phyloP scores from a whole-genome alignment of 2,113 vertebrate genomes.

The Egretta garzetta region DNA sequence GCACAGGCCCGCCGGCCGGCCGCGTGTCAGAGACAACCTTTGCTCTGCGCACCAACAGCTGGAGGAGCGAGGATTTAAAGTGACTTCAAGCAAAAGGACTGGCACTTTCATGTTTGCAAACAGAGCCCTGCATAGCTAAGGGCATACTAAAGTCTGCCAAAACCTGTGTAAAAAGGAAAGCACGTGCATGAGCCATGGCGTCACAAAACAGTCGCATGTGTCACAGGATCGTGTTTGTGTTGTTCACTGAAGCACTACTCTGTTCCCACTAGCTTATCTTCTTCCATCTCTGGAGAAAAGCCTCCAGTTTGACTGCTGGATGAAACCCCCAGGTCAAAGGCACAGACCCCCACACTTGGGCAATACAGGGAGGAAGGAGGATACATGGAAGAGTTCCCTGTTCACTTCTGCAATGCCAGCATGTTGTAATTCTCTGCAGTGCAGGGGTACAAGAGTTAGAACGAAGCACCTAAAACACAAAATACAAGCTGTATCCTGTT shows the following conservation, averaged over 20 bases:
- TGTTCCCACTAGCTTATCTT: not conserved
- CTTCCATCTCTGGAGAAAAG: not conserved
- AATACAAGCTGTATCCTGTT: not conserved
- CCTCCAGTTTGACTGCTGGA: not conserved
- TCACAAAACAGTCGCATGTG: not conserved
- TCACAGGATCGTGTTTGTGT: not conserved
- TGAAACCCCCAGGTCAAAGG: not conserved
- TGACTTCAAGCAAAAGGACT: not conserved
- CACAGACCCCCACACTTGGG: not conserved
- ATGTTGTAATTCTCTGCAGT: not conserved
- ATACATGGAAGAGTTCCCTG: not conserved
- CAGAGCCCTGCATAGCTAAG: not conserved
- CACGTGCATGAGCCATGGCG: fast-evolving
- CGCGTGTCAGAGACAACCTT: not conserved
- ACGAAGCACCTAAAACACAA: not conserved
- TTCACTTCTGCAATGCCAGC: not conserved
- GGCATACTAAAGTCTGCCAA: not conserved
- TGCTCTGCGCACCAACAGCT: fast-evolving
- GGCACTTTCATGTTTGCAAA: not conserved
- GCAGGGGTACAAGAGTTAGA: not conserved
- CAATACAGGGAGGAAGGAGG: not conserved
- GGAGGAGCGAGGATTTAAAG: not conserved
- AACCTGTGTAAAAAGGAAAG: not conserved
- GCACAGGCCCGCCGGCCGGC: not conserved
- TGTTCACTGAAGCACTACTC: not conserved